Percentiles rank a stretch among this genome's conserved stretches.
These are phyloP conservation scores for Vollenhovia emeryi DNA, from an alignment of 1,140 invertebrate genomes.

Conservation along the genomic window DNA sequence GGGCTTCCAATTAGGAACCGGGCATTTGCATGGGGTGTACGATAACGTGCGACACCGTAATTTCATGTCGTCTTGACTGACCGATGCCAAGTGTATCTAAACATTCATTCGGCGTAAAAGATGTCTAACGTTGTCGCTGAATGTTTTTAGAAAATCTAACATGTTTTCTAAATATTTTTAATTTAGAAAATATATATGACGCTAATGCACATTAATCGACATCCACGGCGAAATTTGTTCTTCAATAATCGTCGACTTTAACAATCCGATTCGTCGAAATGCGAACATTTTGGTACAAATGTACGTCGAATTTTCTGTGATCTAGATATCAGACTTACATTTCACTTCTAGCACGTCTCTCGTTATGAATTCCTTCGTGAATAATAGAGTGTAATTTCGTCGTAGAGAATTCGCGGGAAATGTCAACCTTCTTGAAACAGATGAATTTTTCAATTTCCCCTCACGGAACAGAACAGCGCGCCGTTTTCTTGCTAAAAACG, in stretches of 20 bases:
- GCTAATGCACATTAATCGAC: neutral
- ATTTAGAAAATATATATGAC: neutral
- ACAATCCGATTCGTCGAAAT: neutral
- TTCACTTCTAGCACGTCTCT: conserved; percentile 14
- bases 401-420: neutral
- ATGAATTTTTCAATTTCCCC: neutral
- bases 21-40: neutral
- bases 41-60: neutral
- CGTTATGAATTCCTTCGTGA: conserved; percentile 24
- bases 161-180: neutral
- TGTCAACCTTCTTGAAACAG: neutral
- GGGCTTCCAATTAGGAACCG: conserved; percentile 2
- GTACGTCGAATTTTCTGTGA: neutral
- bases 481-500: neutral
- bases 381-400: conserved; percentile 35
- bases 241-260: conserved; percentile 7
- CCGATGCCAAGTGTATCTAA: neutral
- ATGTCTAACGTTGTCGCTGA: too few species aligned
- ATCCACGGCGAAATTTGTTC: neutral
- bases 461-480: neutral
- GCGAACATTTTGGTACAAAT: neutral
- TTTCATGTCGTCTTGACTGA: neutral
- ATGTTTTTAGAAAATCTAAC: neutral
- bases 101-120: neutral
- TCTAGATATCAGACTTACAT: conserved; percentile 24